Evolutionary conservation across 2,113 vertebrate genomes (phyloP).

Genomic region (Lasiurus cinereus): DNA sequence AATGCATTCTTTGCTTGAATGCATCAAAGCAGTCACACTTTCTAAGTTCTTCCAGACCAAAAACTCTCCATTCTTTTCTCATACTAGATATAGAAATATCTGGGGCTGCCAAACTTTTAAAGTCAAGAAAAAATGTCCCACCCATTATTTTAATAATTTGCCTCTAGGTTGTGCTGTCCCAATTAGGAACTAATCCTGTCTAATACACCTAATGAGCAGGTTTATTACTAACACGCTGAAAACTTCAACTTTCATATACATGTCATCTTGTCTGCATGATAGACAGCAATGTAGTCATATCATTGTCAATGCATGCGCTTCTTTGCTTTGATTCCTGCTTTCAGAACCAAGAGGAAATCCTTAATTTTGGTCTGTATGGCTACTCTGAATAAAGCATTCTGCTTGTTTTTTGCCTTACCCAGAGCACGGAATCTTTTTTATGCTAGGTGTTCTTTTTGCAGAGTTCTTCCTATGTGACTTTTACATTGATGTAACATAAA

Average conservation of each 20-base stretch:
- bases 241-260: constrained; percentile 10
- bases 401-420: background rate
- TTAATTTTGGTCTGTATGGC: background rate
- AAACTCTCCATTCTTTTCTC: constrained; percentile 50
- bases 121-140: constrained; percentile 57
- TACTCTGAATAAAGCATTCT: background rate
- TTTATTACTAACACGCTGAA: constrained; percentile 75
- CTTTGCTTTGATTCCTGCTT: background rate
- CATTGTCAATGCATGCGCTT: background rate
- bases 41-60: constrained; percentile 51
- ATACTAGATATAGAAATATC: background rate
- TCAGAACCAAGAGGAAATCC: background rate
- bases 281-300: background rate
- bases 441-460: constrained; percentile 20
- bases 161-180: background rate
- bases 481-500: background rate
- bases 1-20: constrained; percentile 22
- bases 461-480: constrained; percentile 31
- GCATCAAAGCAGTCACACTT: constrained; percentile 21
- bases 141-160: constrained; percentile 62
- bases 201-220: constrained; percentile 48
- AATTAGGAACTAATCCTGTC: constrained; percentile 59
- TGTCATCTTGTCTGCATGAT: background rate
- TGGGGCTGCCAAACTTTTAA: constrained; percentile 38
- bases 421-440: background rate